These are phyloP conservation scores for Strongylocentrotus purpuratus DNA, from an alignment of 35 echinoderm and acorn worm genomes.

Conservation along the genomic window DNA sequence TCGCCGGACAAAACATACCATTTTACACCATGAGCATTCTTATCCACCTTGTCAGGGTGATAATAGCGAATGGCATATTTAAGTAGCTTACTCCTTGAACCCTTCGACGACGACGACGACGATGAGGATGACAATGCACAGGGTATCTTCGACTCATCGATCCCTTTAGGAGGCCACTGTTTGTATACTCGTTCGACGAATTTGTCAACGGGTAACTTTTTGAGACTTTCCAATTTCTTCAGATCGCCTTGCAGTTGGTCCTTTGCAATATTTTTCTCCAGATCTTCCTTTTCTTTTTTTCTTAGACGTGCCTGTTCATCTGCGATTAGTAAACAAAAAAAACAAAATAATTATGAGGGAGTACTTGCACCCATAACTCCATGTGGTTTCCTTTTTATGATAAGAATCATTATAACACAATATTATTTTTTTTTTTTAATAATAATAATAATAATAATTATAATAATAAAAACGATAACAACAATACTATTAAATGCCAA, in stretches of 20 bases:
- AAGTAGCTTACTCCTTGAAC: constrained; percentile 29
- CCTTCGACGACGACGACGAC: not conserved
- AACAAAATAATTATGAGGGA: too few species aligned
- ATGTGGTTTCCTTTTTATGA: too few species aligned
- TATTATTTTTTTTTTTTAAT: too few species aligned
- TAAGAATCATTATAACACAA: too few species aligned
- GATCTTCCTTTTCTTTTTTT: not conserved
- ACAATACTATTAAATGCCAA: too few species aligned
- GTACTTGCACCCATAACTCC: too few species aligned
- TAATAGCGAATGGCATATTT: constrained; percentile 47
- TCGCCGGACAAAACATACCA: constrained; percentile 53
- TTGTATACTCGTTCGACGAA: not conserved
- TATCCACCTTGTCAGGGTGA: constrained; percentile 61
- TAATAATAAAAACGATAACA: too few species aligned
- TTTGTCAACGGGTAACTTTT: not conserved
- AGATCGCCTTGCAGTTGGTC: not conserved
- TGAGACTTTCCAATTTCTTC: not conserved
- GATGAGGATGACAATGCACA: too few species aligned
- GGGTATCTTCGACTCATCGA: not conserved
- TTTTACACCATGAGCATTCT: constrained; percentile 42
- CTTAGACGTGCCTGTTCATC: not conserved
- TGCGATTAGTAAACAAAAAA: not conserved
- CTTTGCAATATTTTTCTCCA: not conserved
- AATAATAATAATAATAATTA: too few species aligned
- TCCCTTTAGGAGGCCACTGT: not conserved